A percentile compares a stretch with the other conserved stretches of the same genome.
phyloP scores from a whole-genome alignment of 1,140 invertebrate genomes.

The Lethrus apterus region DNA sequence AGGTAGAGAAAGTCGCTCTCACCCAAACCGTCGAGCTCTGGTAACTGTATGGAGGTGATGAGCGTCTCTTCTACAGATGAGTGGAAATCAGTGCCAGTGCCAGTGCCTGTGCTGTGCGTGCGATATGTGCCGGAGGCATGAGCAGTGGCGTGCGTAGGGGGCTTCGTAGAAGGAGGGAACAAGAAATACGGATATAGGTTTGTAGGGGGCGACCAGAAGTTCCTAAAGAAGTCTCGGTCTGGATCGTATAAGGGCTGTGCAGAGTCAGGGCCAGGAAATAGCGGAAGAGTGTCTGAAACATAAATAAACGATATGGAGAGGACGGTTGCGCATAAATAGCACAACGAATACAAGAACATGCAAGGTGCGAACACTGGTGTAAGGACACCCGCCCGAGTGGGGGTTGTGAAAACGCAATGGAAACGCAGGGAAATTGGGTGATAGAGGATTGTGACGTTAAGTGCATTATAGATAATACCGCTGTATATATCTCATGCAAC shows the following conservation, averaged over 20 bases:
- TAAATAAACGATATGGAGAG: conserved; percentile 25
- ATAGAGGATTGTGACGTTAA: no score
- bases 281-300: conserved; percentile 53
- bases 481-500: no score
- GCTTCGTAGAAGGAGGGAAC: conserved; percentile 42
- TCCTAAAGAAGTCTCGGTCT: conserved; percentile 45
- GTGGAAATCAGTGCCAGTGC: conserved; percentile 36
- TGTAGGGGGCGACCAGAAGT: conserved; percentile 48
- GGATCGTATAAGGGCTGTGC: conserved; percentile 49
- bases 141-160: conserved; percentile 38
- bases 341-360: no score
- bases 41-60: conserved; percentile 33
- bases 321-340: no score
- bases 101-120: conserved; percentile 37
- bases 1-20: conserved; percentile 32
- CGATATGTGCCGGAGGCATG: conserved; percentile 35
- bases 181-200: conserved; percentile 52
- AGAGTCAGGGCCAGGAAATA: conserved; percentile 49
- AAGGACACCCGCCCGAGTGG: no score
- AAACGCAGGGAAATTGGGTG: no score
- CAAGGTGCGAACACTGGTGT: no score
- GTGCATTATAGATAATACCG: no score
- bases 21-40: conserved; percentile 37
- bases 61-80: conserved; percentile 41
- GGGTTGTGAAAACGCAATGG: no score